These are phyloP conservation scores for Zygaena filipendulae DNA, from an alignment of 2,888 invertebrate genomes.

Conservation along the genomic window DNA sequence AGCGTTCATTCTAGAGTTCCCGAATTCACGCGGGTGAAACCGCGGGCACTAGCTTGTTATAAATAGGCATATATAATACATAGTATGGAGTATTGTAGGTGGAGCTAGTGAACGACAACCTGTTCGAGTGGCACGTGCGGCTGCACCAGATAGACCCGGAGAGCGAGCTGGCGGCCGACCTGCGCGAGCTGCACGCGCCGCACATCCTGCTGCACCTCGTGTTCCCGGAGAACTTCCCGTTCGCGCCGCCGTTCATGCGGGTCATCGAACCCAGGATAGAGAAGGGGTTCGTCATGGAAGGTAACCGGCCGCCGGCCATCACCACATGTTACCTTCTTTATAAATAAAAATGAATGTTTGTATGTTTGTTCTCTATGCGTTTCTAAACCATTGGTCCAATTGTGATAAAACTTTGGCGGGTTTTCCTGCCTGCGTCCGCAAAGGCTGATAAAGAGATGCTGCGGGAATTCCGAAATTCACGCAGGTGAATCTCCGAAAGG, in stretches of 20 bases:
- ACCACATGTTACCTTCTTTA: no score
- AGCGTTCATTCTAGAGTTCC: no score
- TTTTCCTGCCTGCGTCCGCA: neutral
- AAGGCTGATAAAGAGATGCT: neutral
- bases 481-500: no score
- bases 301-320: constrained; percentile 27
- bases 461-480: no score
- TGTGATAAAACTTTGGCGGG: no score
- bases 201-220: constrained; percentile 82
- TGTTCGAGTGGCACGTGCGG: constrained; percentile 90
- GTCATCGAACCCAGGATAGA: constrained; percentile 84
- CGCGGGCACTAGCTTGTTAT: no score
- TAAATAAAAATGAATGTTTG: no score
- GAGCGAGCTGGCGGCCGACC: constrained; percentile 84
- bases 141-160: constrained; percentile 85
- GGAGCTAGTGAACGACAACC: constrained; percentile 86
- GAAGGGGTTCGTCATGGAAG: constrained; percentile 91
- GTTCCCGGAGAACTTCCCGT: constrained; percentile 91
- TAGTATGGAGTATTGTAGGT: constrained; percentile 38
- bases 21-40: no score
- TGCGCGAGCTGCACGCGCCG: constrained; percentile 79
- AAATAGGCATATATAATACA: neutral
- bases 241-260: constrained; percentile 87
- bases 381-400: no score
- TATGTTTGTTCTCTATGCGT: no score